Evolutionary conservation across 2,113 vertebrate genomes (phyloP), one percentile per base, ranked within the genome.

Genomic region (Daphoenositta chrysoptera): DNA sequence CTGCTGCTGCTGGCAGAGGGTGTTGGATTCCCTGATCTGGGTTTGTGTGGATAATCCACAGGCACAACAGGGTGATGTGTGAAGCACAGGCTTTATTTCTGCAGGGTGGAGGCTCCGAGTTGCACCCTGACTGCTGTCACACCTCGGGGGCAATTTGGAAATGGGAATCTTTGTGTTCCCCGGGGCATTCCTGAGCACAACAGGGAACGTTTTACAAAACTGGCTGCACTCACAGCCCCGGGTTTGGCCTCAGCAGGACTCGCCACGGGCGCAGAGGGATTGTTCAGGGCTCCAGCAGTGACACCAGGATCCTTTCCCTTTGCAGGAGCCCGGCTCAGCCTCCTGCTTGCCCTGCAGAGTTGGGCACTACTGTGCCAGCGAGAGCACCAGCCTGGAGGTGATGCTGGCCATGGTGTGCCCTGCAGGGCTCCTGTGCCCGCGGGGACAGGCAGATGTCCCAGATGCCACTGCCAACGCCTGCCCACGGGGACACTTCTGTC

Each of bases 401-500:
- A 99, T 99, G 99, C 95, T 96, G 31, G 78, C 96, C 73, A 98
- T 98, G 98, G 93, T 98, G 65, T 99, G 99, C 84, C 98, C 99
- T 2, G 98, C 98, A 2, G 99, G 98, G 56, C 98, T 98, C 50
- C 97, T 99, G 85, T 99, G 99, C 97, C 98, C 98, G 8, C 96
- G 87, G 92, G 99, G 99, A 76, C 97, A 98, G 95, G 98, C 98
- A 26, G 81, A 95, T 37, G 97, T 97, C 91, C 99, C 99, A 24
- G 98, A 98, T 51, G 95, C 97, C 79, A 96, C 94, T 13, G 96
- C 97, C 47, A 98, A 98, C 31, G 97, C 98, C 68, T 99, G 99
- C 83, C 99, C 99, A 11, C 98, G 48, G 90, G 99, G 99, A 50
- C 99, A 98, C 92, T 99, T 98, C 96, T 99, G 98, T 82, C 98